Percentiles rank a stretch among this genome's conserved stretches.
Conservation (phyloP, 2,797 vertebrate genomes). For the Halcyon leucocephala region DNA sequence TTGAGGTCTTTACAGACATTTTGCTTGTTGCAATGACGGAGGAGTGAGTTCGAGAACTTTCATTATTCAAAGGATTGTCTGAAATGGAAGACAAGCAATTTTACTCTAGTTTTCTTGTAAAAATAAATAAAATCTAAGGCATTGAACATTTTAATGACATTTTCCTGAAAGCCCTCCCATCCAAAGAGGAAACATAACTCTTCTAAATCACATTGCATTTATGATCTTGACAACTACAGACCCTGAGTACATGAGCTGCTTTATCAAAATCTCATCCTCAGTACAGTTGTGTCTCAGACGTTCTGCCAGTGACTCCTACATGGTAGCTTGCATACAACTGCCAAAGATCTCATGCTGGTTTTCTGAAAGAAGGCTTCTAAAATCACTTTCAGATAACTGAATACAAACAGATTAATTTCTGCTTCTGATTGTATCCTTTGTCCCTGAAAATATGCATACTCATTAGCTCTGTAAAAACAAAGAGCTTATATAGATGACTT, state of each 20-base stretch:
- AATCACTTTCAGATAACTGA: neutral
- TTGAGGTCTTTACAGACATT: conserved; percentile 88
- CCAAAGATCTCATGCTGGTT: neutral
- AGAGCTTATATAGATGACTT: neutral
- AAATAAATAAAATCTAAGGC: neutral
- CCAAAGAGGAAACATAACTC: neutral
- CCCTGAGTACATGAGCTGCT: neutral
- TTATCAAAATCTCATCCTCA: neutral
- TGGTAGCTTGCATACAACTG: neutral
- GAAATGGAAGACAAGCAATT: conserved; percentile 61
- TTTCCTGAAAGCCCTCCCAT: neutral
- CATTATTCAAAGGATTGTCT: conserved; percentile 96
- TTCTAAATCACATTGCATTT: neutral
- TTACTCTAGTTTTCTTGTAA: conserved; percentile 15
- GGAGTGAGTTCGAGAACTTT: conserved; percentile 91
- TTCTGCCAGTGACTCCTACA: neutral
- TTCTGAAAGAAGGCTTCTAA: neutral
- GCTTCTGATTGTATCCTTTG: neutral
- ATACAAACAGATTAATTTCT: neutral
- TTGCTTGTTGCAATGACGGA: conserved; percentile 91
- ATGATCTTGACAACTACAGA: neutral
- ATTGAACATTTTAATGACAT: neutral
- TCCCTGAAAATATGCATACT: neutral
- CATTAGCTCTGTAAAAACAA: neutral
- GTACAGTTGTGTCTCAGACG: neutral